phyloP scores from a whole-genome alignment of 2,888 invertebrate species.

The Galeopsomyia nigrocyanea region DNA sequence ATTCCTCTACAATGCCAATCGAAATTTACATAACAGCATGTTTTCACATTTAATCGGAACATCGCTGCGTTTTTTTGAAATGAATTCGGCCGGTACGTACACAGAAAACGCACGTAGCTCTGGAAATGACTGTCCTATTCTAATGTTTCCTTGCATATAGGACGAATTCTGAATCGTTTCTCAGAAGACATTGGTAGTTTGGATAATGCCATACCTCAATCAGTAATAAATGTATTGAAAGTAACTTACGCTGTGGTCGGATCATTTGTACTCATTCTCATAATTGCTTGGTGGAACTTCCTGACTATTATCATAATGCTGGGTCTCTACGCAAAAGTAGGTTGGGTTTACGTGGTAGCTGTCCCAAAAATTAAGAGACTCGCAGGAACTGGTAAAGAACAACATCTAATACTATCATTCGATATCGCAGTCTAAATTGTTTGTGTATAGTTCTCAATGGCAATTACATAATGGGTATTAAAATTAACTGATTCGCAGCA shows the following conservation, averaged over 20 bases:
- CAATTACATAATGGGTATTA: too few species aligned
- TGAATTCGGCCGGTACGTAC: slow-evolving; percentile 87
- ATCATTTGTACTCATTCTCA: slow-evolving; percentile 79
- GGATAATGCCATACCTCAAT: slow-evolving; percentile 79
- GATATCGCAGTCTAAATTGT: too few species aligned
- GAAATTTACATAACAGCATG: slow-evolving; percentile 83
- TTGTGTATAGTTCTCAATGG: too few species aligned
- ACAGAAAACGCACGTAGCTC: too few species aligned
- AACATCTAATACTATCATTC: too few species aligned
- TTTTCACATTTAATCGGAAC: slow-evolving; percentile 81
- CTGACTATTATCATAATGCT: slow-evolving; percentile 76
- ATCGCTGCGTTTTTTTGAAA: slow-evolving; percentile 87
- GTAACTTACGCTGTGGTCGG: slow-evolving; percentile 80
- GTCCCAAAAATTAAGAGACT: too few species aligned
- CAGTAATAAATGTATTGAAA: slow-evolving; percentile 76
- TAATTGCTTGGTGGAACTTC: slow-evolving; percentile 79
- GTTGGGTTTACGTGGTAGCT: too few species aligned
- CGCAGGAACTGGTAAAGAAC: too few species aligned
- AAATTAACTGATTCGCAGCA: too few species aligned
- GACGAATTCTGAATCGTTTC: slow-evolving; percentile 85
- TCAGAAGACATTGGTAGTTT: slow-evolving; percentile 87
- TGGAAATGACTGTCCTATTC: too few species aligned
- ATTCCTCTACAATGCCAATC: slow-evolving; percentile 82
- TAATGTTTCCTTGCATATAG: slow-evolving; percentile 64
- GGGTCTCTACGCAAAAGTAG: slow-evolving; percentile 75